Conservation (phyloP, 2,888 invertebrate genomes). For the Sericinus montela region DNA sequence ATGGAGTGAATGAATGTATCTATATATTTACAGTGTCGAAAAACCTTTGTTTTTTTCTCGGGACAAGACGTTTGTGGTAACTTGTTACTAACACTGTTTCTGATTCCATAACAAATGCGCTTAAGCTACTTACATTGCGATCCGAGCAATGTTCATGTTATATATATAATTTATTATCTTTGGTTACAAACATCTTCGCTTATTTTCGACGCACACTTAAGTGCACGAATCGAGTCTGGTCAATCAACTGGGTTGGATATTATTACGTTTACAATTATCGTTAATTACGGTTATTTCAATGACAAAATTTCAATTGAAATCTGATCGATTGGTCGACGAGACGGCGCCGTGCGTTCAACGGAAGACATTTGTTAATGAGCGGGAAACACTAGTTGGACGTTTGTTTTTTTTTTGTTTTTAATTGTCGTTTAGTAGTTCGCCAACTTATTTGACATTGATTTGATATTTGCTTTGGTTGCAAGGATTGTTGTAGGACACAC, state of each 20-base stretch:
- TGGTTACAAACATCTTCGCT: too few relatives aligned
- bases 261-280: neutral
- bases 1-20: too few relatives aligned
- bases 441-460: conserved; percentile 18
- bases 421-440: conserved; percentile 2
- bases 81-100: too few relatives aligned
- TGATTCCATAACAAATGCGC: too few relatives aligned
- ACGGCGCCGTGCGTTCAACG: conserved; percentile 6
- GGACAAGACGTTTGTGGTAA: too few relatives aligned
- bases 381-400: neutral
- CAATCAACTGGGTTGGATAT: neutral
- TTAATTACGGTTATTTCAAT: conserved; percentile 9
- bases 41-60: too few relatives aligned
- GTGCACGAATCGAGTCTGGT: too few relatives aligned
- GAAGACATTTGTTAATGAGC: neutral
- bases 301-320: conserved; percentile 8
- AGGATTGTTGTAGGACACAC: neutral
- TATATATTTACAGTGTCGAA: too few relatives aligned
- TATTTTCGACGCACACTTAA: too few relatives aligned
- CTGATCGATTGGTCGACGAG: conserved; percentile 11
- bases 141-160: too few relatives aligned
- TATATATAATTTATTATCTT: too few relatives aligned
- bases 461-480: conserved; percentile 11
- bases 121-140: too few relatives aligned
- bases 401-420: neutral